Evolutionary conservation across 2,797 vertebrate genomes (phyloP), one percentile per base, ranked within the genome.

Genomic region (Decapterus maruadsi): DNA sequence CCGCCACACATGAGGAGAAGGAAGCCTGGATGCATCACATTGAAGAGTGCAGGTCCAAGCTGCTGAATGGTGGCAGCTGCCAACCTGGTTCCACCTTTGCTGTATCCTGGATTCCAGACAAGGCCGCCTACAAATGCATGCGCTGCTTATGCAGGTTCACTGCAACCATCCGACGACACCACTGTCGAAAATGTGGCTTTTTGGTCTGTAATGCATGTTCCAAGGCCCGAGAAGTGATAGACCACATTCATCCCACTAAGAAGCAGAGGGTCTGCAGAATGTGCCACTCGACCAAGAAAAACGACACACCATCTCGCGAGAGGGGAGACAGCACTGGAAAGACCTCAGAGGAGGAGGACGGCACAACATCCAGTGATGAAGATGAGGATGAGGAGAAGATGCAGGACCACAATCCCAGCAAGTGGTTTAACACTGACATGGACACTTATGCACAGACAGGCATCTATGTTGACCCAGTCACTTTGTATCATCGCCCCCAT

Each of bases 111-210:
- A 95, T 99, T 75, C 98, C 97, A 0, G 96, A 99, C 89, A 82
- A 72, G 10, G 96, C 95, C 0, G 95, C 97, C 0, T 93, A 94
- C 69, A 96, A 96, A 80, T 99, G 98, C 92, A 97, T 99, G 97
- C 96, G 98, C 83, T 99, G 98, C 93, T 91, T 95, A 0, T 87
- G 81, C 0, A 95, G 91, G 50, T 99, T 99, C 93, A 94, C 84
- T 0, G 1, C 90, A 0, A 90, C 95, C 72, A 95, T 93, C 0
- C 95, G 97, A 0, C 93, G 96, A 51, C 97, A 99, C 91, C 98
- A 99, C 93, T 99, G 98, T 90, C 93, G 98, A 8, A 92, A 94
- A 60, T 99, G 98, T 0, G 97, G 98, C 84, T 97, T 97, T 2
- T 84, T 99, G 2, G 97, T 99, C 13, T 99, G 98, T 0, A 93